Evolutionary conservation across 2,113 vertebrate genomes (phyloP), one percentile per base, ranked within the genome.

Genomic region (Pachypanchax playfairii): DNA sequence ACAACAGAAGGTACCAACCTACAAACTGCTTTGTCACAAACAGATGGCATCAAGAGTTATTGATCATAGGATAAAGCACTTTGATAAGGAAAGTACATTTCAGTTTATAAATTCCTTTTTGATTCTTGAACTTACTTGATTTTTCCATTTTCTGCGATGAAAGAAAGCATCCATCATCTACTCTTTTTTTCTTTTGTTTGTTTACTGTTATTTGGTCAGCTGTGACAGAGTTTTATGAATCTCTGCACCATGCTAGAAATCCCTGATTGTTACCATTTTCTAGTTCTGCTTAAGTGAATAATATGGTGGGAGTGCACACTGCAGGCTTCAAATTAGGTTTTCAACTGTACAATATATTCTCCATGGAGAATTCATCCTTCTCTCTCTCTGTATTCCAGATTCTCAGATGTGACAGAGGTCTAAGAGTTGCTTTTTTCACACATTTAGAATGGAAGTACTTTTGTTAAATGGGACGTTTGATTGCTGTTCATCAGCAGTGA

Each of bases 301-400:
- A 84, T 84, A 81, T 80, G 22, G 62, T 25, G 65, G 60, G 65
- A 56, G 66, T 18, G 12, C 47, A 67, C 48, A 44, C 71, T 62
- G 67, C 48, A 57, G 65, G 54, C 70, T 68, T 77, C 57, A 83
- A 84, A 84, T 85, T 70, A 54, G 79, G 78, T 85, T 83, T 79
- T 75, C 77, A 79, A 60, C 67, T 70, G 58, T 51, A 51, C 57
- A 65, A 70, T 42, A 13, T 72, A 84, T 79, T 85, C 74, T 79
- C 64, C 52, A 15, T 3, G 2, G 54, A 63, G 52, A 81, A 66
- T 77, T 60, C 70, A 76, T 73, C 80, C 75, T 80, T 84, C 74
- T 81, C 68, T 64, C 61, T 39, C 68, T 78, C 65, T 66, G 53
- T 53, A 54, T 73, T 75, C 39, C 5, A 60, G 56, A 58, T 64